Base-by-base conservation (phyloP, 92 coral and sea anemone species). In the Isaurus tuberculatus region DNA sequence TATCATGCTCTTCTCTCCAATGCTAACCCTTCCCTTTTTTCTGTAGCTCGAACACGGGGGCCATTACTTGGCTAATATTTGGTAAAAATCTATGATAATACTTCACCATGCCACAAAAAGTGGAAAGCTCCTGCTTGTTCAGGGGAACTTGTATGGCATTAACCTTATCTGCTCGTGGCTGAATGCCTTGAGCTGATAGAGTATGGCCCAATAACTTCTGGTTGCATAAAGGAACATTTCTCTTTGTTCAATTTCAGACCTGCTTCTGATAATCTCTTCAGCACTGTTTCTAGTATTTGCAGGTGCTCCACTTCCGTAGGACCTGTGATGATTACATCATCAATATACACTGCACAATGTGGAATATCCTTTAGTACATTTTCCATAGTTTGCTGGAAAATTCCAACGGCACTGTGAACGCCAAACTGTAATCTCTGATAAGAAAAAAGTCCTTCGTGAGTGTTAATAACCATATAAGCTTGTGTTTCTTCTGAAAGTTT, bases 41-140 rank as follows among this genome's bases (percentile, higher is more conserved):
- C 51, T 23, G 32, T 11, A 81, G 61, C 61, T 81, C 60, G 34
- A 3, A 65, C n/a, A 81, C 32, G 44, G 86, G 79, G 32, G 53
- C 29, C 74, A 81, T 33, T 11, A 67, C 17, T 44, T 37, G 37
- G 26, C 65, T 65, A 8, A 81, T 65, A 25, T 75, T 75, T 29
- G 86, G 86, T 60, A 81, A 34, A 26, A 81, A 81, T 65, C 37
- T 65, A 43, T 36, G 79, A n/a, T 81, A 81, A 42, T 81, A 81
- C 26, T 67, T 67, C 15, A 65, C 79, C 82, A 75, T 49, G 14
- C 55, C 55, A 46, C 80, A 74, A 32, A 74, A 74, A 26, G 80
- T 74, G 61, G 80, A 74, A 22, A 74, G 61, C 42, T 74, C 80
- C 80, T 74, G 80, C 63, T 19, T 65, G 70, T 65, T 65, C 20